These are phyloP conservation scores for Scartelaos histophorus DNA, from an alignment of 2,113 vertebrate species.

Conservation along the genomic window DNA sequence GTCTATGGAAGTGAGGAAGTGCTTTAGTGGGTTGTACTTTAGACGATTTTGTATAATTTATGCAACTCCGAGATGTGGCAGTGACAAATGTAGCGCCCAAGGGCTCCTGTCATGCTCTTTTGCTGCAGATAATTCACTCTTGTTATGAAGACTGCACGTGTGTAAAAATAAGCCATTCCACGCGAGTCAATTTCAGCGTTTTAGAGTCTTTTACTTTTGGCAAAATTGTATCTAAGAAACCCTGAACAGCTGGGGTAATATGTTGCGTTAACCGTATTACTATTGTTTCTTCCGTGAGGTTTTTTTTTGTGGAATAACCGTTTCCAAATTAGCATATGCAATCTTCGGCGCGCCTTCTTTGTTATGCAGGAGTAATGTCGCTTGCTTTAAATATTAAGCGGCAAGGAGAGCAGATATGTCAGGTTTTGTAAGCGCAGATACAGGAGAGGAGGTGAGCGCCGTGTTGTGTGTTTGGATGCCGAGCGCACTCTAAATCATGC, in stretches of 20 bases:
- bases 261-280: slow-evolving; percentile 7
- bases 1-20: slow-evolving; percentile 15
- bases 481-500: slow-evolving; percentile 36
- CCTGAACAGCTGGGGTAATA: slow-evolving; percentile 8
- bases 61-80: slow-evolving; percentile 45
- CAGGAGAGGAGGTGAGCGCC: slow-evolving; percentile 4
- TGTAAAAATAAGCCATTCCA: slow-evolving; percentile 10
- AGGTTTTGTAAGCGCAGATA: slow-evolving; percentile 24
- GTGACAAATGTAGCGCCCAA: slow-evolving; percentile 34
- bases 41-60: slow-evolving; percentile 29
- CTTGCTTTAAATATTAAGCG: slow-evolving; percentile 68
- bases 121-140: slow-evolving; percentile 34
- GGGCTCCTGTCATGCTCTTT: slow-evolving; percentile 50
- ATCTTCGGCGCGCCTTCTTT: slow-evolving; percentile 54
- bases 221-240: not conserved
- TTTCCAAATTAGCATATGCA: slow-evolving; percentile 68
- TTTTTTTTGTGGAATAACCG: slow-evolving; percentile 54
- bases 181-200: not conserved
- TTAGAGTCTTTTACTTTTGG: not conserved
- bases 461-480: slow-evolving; percentile 29
- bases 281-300: slow-evolving; percentile 22
- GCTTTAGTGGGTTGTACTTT: slow-evolving; percentile 13
- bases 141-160: slow-evolving; percentile 12
- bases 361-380: slow-evolving; percentile 48
- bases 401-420: slow-evolving; percentile 43